A percentile compares a stretch with the other conserved stretches of the same genome.
Evolutionary conservation across 1,140 invertebrate genomes (phyloP).

Genomic region (Zaprionus davidi): DNA sequence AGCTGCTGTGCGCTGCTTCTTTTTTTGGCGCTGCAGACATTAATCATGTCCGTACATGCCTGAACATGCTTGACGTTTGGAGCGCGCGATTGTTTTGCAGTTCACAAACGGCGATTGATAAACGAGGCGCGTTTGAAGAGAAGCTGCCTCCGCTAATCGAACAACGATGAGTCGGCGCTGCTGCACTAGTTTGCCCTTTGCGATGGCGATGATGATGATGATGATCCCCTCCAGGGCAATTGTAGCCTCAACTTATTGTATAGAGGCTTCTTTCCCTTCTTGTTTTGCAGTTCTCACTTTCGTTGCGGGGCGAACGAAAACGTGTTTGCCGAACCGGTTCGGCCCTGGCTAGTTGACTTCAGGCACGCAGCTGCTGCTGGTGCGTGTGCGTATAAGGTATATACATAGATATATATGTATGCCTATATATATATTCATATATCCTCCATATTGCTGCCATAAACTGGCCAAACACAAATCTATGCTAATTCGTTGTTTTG

Average conservation of each 20-base stretch:
- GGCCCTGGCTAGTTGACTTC: conserved; percentile 66
- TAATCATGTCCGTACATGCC: conserved; percentile 20
- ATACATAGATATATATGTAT: neutral
- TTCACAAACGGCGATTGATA: conserved; percentile 54
- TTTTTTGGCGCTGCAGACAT: conserved; percentile 9
- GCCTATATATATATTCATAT: neutral
- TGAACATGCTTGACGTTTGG: neutral
- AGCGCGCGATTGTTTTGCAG: conserved; percentile 45
- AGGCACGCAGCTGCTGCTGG: conserved; percentile 23
- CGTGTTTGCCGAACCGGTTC: conserved; percentile 73
- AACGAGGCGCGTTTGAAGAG: conserved; percentile 44
- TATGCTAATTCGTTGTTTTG: conserved; percentile 18
- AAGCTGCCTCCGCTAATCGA: conserved; percentile 53
- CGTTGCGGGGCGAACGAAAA: conserved; percentile 51
- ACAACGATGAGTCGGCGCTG: conserved; percentile 44
- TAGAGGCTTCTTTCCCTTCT: neutral
- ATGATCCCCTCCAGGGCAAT: neutral
- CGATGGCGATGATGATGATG: conserved; percentile 18
- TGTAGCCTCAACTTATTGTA: neutral
- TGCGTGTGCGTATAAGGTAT: neutral
- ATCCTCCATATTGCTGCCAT: neutral
- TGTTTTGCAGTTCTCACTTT: conserved; percentile 55
- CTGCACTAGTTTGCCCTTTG: conserved; percentile 49
- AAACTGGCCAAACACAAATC: neutral
- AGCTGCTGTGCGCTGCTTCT: conserved; percentile 4